phyloP scores from a whole-genome alignment of 2,888 invertebrate genomes.

The Drosophila rubida region DNA sequence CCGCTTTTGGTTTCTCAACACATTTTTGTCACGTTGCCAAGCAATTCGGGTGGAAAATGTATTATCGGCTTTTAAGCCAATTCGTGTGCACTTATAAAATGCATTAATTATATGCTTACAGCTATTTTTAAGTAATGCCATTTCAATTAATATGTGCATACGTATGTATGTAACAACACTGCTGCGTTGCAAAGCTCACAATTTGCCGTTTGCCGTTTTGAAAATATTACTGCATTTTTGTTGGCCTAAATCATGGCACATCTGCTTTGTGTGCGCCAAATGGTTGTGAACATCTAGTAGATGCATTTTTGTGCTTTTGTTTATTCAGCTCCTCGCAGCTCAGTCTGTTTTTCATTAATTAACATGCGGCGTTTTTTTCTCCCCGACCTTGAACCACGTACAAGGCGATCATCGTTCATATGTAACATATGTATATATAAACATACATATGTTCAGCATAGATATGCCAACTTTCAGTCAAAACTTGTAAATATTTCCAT shows the following conservation, averaged over 20 bases:
- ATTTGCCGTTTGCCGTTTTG: no score
- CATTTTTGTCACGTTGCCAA: conserved; percentile 68
- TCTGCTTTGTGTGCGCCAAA: conserved; percentile 1
- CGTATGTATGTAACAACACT: not conserved
- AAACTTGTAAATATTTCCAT: conserved; percentile 20
- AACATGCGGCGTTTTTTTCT: conserved; percentile 13
- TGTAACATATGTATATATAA: not conserved
- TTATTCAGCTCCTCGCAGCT: conserved; percentile 1
- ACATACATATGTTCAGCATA: not conserved
- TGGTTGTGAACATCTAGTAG: not conserved
- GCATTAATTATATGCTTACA: conserved; percentile 18
- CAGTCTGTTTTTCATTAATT: conserved; percentile 22
- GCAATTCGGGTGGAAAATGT: conserved; percentile 31
- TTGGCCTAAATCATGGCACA: not conserved
- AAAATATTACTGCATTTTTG: not conserved
- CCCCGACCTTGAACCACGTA: conserved; percentile 21
- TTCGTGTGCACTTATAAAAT: conserved; percentile 35
- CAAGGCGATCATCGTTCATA: conserved; percentile 5
- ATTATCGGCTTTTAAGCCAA: conserved; percentile 27
- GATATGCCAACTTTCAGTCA: not conserved
- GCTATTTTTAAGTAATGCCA: conserved; percentile 11
- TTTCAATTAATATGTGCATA: conserved; percentile 1
- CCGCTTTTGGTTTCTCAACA: conserved; percentile 26
- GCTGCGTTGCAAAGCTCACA: not conserved
- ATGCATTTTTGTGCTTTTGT: not conserved